These are phyloP conservation scores for Battus philenor DNA, from an alignment of 1,140 invertebrate genomes.

Conservation along the genomic window DNA sequence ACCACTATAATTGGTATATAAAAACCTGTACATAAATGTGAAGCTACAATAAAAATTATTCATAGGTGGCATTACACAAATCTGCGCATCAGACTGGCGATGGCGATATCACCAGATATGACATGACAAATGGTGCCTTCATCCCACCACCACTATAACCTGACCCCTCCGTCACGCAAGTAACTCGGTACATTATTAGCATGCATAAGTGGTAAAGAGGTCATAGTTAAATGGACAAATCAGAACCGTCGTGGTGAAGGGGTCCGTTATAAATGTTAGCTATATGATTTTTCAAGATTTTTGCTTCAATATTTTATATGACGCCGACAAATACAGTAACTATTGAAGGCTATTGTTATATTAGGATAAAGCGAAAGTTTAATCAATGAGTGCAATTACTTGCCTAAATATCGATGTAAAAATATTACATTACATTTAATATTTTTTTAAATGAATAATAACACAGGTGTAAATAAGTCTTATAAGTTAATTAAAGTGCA, in stretches of 20 bases:
- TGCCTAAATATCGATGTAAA: too few species aligned
- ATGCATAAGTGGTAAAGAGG: slow-evolving; percentile 11
- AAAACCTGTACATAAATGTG: too few species aligned
- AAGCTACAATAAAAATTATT: slow-evolving; percentile 45
- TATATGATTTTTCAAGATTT: background rate
- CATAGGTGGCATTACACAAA: slow-evolving; percentile 58
- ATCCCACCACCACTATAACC: slow-evolving; percentile 29
- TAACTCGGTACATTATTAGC: slow-evolving; percentile 9
- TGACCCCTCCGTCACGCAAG: slow-evolving; percentile 23
- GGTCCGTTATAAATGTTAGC: slow-evolving; percentile 46
- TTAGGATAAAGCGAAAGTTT: too few species aligned
- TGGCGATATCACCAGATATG: slow-evolving; percentile 58
- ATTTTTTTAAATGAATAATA: too few species aligned
- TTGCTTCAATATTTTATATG: background rate
- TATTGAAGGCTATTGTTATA: too few species aligned
- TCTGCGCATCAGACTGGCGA: slow-evolving; percentile 50
- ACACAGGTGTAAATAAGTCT: too few species aligned
- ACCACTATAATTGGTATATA: too few species aligned
- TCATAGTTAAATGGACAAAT: slow-evolving; percentile 32
- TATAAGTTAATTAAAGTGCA: too few species aligned
- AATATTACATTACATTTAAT: too few species aligned
- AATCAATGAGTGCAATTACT: too few species aligned
- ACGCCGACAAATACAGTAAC: too few species aligned
- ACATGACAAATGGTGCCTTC: slow-evolving; percentile 61
- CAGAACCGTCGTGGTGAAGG: slow-evolving; percentile 42